phyloP scores from a whole-genome alignment of 2,797 vertebrate genomes.

The Prunella strophiata region DNA sequence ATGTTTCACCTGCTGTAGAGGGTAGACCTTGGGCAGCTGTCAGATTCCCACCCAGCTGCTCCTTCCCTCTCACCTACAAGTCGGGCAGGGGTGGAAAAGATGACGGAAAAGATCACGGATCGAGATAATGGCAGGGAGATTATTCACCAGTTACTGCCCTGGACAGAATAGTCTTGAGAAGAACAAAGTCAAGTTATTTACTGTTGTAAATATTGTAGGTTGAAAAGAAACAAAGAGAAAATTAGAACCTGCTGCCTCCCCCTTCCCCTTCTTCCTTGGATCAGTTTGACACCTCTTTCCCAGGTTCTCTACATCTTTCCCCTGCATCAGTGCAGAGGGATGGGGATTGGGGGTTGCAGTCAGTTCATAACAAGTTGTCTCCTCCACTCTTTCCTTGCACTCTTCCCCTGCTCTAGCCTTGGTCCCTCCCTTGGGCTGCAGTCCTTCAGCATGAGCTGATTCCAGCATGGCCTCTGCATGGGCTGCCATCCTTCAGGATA shows the following conservation, averaged over 20 bases:
- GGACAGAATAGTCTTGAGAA: not conserved
- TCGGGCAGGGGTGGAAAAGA: not conserved
- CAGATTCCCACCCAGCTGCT: not conserved
- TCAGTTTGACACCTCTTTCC: not conserved
- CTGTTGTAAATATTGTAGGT: not conserved
- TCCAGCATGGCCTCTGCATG: not conserved
- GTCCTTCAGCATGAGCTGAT: not conserved
- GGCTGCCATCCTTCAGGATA: not conserved
- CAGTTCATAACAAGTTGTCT: too few relatives aligned
- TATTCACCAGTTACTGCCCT: not conserved
- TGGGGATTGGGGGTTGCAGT: rapidly evolving
- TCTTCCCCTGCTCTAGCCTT: rapidly evolving
- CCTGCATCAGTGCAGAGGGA: rapidly evolving
- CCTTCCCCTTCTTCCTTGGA: not conserved
- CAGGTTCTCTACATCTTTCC: not conserved
- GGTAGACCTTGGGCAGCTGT: not conserved
- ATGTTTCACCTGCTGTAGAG: not conserved
- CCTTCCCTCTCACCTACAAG: not conserved
- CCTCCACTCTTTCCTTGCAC: not conserved
- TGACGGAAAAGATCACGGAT: not conserved
- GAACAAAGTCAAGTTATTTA: not conserved
- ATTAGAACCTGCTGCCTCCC: not conserved
- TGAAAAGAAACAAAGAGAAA: not conserved
- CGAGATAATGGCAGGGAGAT: not conserved
- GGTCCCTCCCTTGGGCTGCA: not conserved